These are phyloP conservation scores for Dascyllus trimaculatus DNA, from an alignment of 2,113 vertebrate species.

Conservation along the genomic window DNA sequence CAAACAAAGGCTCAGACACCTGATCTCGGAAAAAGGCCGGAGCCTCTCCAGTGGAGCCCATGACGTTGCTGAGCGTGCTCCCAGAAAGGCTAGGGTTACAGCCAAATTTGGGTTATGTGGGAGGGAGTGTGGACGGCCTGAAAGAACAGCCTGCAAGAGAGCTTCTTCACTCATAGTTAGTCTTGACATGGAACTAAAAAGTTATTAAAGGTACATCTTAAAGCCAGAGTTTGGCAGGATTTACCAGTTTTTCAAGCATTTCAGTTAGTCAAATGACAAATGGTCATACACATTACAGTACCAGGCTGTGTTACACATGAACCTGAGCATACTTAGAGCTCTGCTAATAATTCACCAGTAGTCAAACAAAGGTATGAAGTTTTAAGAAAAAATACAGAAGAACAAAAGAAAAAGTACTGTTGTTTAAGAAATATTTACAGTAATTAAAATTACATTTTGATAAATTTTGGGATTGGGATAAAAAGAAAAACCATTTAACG, in stretches of 20 bases:
- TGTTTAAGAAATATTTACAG: background rate
- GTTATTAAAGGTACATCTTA: background rate
- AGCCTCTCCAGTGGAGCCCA: slow-evolving; percentile 41
- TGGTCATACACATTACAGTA: background rate
- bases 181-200: background rate
- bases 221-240: background rate
- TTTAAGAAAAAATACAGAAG: slow-evolving; percentile 7
- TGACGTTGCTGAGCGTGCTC: slow-evolving; percentile 53
- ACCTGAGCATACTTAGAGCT: slow-evolving; percentile 25
- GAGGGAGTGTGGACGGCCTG: slow-evolving; percentile 30
- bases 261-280: background rate
- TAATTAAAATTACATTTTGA: background rate
- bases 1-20: slow-evolving; percentile 77
- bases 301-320: background rate
- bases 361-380: slow-evolving; percentile 53
- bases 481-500: background rate
- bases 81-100: slow-evolving; percentile 71
- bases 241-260: background rate
- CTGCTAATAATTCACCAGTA: slow-evolving; percentile 78
- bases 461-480: background rate
- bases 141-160: slow-evolving; percentile 11
- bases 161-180: slow-evolving; percentile 14
- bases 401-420: background rate
- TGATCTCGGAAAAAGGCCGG: slow-evolving; percentile 80
- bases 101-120: slow-evolving; percentile 65